Evolutionary conservation across 2,113 vertebrate species (phyloP), one percentile per base, ranked within the genome.

Genomic region (Larimichthys crocea): DNA sequence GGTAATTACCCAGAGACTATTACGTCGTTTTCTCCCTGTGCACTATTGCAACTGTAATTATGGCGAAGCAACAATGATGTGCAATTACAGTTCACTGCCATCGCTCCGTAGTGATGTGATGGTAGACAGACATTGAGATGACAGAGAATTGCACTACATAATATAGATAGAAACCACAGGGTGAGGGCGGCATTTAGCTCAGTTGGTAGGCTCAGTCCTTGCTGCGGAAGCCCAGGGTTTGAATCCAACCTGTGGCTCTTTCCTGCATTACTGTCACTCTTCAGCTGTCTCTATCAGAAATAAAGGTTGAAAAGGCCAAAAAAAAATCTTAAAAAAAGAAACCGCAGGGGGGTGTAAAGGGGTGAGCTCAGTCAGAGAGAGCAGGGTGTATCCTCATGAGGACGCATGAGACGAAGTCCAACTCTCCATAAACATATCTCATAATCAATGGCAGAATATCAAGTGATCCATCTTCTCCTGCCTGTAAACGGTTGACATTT

Each of bases 31-130:
- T 88, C 86, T 89, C 72, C 56, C 82, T 65, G 78, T 88, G 83
- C 85, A 86, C 72, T 79, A 88, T 83, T 80, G 81, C 86, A 91
- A 83, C 88, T 88, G 81, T 93, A 92, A 94, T 94, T 92, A 93
- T 61, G 52, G 75, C 87, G 70, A 89, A 88, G 89, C 88, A 88
- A 91, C 89, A 87, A 82, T 84, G 86, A 83, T 82, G 80, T 79
- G 68, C 71, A 86, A 88, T 92, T 84, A 86, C 84, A 76, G 56
- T 72, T 90, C 44, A 40, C 80, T 74, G 49, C 62, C 59, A 64
- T 52, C 14, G 59, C 56, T 80, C 83, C 16, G n/a, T 20, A 69
- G 77, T 69, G 71, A 73, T 48, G 85, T 29, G 74, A 78, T 76
- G 80, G 65, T 61, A 73, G 48, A 82, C 20, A 15, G 42, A 72